Percentiles rank a stretch among this genome's conserved stretches.
These are phyloP conservation scores for Euspilapteryx auroguttella DNA, from an alignment of 2,888 invertebrate genomes.

Conservation along the genomic window DNA sequence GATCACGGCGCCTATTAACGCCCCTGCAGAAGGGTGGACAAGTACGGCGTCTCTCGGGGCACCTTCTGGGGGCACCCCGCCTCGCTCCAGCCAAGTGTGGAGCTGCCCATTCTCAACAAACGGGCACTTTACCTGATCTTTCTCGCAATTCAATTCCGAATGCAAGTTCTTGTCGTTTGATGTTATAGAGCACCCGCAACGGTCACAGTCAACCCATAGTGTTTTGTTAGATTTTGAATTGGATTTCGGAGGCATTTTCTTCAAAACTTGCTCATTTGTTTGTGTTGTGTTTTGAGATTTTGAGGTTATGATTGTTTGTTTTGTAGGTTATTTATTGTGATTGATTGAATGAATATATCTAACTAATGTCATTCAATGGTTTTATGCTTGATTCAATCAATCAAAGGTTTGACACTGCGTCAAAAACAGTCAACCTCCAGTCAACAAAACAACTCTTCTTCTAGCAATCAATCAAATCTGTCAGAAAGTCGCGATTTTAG, in stretches of 20 bases:
- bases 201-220: conserved; percentile 66
- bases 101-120: conserved; percentile 28
- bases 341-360: no score
- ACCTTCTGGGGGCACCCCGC: conserved; percentile 27
- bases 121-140: conserved; percentile 44
- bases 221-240: conserved; percentile 41
- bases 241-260: conserved; percentile 18
- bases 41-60: conserved; percentile 37
- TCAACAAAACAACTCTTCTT: no score
- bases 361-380: no score
- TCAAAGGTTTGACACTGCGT: no score
- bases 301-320: no score
- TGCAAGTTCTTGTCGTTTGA: conserved; percentile 64
- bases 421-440: no score
- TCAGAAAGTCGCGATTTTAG: no score
- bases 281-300: no score
- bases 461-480: no score
- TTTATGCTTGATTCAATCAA: no score
- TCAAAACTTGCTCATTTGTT: no score
- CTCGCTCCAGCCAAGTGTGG: conserved; percentile 36
- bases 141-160: conserved; percentile 46
- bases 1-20: conserved; percentile 36
- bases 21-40: conserved; percentile 38
- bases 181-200: conserved; percentile 56
- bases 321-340: conserved; percentile 14